Base-by-base conservation (phyloP, 2,888 invertebrate species). In the Alsophila aescularia region DNA sequence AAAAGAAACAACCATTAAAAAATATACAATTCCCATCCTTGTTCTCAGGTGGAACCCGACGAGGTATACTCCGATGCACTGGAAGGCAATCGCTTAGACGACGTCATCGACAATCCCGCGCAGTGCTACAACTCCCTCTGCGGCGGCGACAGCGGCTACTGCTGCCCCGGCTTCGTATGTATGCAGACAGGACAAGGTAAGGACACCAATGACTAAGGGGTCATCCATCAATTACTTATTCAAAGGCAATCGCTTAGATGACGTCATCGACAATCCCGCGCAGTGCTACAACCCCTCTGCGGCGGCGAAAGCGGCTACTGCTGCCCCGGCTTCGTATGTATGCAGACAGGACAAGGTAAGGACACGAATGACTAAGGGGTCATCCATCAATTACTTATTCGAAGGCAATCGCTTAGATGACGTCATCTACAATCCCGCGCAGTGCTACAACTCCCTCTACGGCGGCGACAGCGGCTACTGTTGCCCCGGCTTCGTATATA, bases 151-250 rank as follows among this genome's bases (percentile, higher is more conserved):
- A 97, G 96, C 74, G 96, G 96, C 13, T 95, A 96, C 76, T 97
- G 97, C 84, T 97, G 97, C 85, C 95, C 96, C 0, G 96, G 95
- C 9, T 94, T 95, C 10, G 93, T 97, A 52, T 97, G 97, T 81
- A 64, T 90, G 62, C 88, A 90, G 48, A 90, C 89, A 10, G 90
- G 90, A 89, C 66, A 4, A 35, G 10, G 14, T 37, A 24, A 24
- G 24, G 18, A 2, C 18, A 4, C 18, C 5, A 5, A 18, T 4
- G 5, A 18, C 2, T 18, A 4, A 18, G 5, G 18, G 18, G 24
- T n/a, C n/a, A n/a, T n/a, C n/a, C n/a, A n/a, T n/a, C n/a, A n/a
- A n/a, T n/a, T n/a, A n/a, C n/a, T n/a, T n/a, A n/a, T n/a, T n/a
- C n/a, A n/a, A 91, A 32, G 87, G 93, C 12, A 92, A 93, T 66